These are phyloP conservation scores for Anoplolepis gracilipes DNA, from an alignment of 1,140 invertebrate species.

Conservation along the genomic window DNA sequence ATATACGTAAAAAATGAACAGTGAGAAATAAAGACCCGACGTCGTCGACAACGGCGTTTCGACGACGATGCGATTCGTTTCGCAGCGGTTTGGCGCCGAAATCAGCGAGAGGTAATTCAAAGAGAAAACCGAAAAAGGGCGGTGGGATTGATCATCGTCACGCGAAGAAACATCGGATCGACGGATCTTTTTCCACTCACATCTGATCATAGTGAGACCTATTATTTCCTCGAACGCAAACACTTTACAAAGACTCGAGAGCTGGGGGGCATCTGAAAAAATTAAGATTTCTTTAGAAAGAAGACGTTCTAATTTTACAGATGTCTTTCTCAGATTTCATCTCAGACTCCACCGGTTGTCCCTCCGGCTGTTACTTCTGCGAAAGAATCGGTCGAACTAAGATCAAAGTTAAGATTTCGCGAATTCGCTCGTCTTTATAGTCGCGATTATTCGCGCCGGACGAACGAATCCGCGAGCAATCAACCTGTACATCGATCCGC, in stretches of 20 bases:
- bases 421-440: background rate
- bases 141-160: background rate
- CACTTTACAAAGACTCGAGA: background rate
- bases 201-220: background rate
- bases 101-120: constrained; percentile 34
- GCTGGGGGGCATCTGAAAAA: background rate
- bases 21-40: constrained; percentile 48
- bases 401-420: background rate
- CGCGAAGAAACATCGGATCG: constrained; percentile 20
- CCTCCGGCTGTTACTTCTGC: background rate
- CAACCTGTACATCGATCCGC: background rate
- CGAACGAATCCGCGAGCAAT: background rate
- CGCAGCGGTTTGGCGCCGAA: constrained; percentile 60
- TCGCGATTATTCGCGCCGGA: background rate
- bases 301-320: background rate
- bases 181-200: background rate
- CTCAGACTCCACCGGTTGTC: background rate
- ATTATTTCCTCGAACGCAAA: background rate
- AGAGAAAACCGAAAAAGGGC: background rate
- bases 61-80: constrained; percentile 51
- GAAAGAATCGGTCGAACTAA: background rate
- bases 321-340: background rate
- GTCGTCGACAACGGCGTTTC: constrained; percentile 52
- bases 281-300: background rate
- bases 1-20: constrained; percentile 60